Evolutionary conservation across 2,888 invertebrate species (phyloP).

Genomic region (Reticulitermes lucifugus): DNA sequence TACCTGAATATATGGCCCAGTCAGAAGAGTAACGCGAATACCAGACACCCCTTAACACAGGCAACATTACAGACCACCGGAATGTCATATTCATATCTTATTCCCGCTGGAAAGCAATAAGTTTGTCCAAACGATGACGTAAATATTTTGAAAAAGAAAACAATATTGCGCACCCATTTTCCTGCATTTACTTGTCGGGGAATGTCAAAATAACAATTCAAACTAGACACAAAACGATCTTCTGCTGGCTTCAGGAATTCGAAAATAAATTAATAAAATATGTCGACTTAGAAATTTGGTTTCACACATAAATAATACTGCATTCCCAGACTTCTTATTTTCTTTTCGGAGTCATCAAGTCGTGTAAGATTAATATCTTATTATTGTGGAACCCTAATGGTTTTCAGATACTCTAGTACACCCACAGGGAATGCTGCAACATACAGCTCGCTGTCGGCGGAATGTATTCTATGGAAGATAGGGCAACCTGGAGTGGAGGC

Average conservation of each 20-base stretch:
- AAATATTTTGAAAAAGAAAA: not conserved
- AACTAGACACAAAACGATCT: not conserved
- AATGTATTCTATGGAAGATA: conserved; percentile 14
- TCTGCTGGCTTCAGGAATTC: not conserved
- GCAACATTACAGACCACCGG: too few relatives aligned
- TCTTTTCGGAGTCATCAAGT: conserved; percentile 25
- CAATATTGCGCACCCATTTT: not conserved
- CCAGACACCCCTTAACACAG: too few relatives aligned
- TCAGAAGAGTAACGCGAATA: too few relatives aligned
- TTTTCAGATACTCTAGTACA: conserved; percentile 49
- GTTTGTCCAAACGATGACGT: not conserved
- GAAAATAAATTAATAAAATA: not conserved
- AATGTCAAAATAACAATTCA: not conserved
- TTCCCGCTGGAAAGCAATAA: not conserved
- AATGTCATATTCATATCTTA: too few relatives aligned
- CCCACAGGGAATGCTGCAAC: not conserved
- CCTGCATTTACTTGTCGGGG: not conserved
- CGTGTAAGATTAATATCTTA: conserved; percentile 1
- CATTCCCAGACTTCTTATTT: conserved; percentile 25
- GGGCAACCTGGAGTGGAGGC: not conserved
- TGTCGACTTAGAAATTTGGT: conserved; percentile 43
- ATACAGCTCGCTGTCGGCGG: not conserved
- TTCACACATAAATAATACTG: conserved; percentile 19
- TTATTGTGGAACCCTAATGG: conserved; percentile 51
- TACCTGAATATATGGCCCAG: too few relatives aligned